A percentile compares a stretch with the other conserved stretches of the same genome.
These are phyloP conservation scores for Oncopodura yosiiana DNA, from an alignment of 1,140 invertebrate species.

Conservation along the genomic window DNA sequence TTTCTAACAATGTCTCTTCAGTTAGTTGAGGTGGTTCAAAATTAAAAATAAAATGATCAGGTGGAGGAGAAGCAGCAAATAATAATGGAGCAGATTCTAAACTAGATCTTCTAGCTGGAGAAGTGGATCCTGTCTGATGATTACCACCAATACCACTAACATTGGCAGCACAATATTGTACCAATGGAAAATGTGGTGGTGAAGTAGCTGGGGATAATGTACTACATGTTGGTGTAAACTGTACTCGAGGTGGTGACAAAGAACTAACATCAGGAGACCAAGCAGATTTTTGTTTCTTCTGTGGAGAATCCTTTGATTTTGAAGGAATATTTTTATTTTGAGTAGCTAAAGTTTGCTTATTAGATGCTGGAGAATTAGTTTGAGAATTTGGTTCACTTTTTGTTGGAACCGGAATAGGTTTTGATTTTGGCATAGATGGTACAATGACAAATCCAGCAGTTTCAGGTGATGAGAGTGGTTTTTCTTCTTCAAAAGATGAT, in stretches of 20 bases:
- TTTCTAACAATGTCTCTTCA: slow-evolving; percentile 88
- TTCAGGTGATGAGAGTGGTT: slow-evolving; percentile 30
- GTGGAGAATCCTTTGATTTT: neutral
- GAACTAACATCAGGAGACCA: slow-evolving; percentile 65
- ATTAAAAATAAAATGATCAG: slow-evolving; percentile 53
- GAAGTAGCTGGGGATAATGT: slow-evolving; percentile 28
- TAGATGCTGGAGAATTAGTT: slow-evolving; percentile 25
- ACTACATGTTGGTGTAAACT: slow-evolving; percentile 33
- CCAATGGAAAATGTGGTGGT: slow-evolving; percentile 30
- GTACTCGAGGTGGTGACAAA: slow-evolving; percentile 73
- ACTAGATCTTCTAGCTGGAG: slow-evolving; percentile 36
- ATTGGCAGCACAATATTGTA: slow-evolving; percentile 27
- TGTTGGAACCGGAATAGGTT: slow-evolving; percentile 34
- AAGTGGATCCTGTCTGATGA: slow-evolving; percentile 25
- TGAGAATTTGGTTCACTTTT: slow-evolving; percentile 31
- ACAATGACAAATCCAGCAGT: slow-evolving; percentile 63
- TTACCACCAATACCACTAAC: slow-evolving; percentile 2
- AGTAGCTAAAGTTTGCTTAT: slow-evolving; percentile 11
- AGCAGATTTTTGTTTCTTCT: slow-evolving; percentile 15
- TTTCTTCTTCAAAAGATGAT: slow-evolving; percentile 28
- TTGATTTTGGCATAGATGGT: slow-evolving; percentile 45
- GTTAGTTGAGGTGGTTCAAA: slow-evolving; percentile 84
- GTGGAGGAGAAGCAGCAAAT: slow-evolving; percentile 44
- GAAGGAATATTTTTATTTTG: slow-evolving; percentile 3
- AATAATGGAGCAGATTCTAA: slow-evolving; percentile 34